These are phyloP conservation scores for Cyclina sinensis DNA, from an alignment of 1,140 invertebrate species.

Conservation along the genomic window DNA sequence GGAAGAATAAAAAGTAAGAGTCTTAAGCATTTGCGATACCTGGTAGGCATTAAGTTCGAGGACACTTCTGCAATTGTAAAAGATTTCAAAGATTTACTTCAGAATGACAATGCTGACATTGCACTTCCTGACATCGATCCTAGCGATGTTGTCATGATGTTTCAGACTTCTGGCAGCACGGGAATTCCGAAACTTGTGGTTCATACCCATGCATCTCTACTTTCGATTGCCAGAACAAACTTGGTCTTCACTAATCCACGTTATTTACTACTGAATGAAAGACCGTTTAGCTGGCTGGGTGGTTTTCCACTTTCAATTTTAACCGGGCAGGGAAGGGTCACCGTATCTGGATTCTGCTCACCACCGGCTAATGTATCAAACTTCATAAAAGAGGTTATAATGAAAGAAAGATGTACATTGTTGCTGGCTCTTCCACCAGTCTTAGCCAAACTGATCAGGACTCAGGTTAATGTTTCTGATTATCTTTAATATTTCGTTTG, in stretches of 20 bases:
- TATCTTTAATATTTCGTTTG: no score
- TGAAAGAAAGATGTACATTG: neutral
- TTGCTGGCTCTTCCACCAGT: neutral
- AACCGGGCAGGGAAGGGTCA: neutral
- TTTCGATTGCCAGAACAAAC: neutral
- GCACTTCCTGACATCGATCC: neutral
- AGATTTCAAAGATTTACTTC: neutral
- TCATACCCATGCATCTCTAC: neutral
- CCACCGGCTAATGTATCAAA: neutral
- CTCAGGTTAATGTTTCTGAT: constrained; percentile 8
- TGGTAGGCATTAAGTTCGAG: neutral
- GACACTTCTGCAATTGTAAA: neutral
- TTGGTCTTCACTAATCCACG: neutral
- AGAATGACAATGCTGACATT: neutral
- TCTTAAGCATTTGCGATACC: neutral
- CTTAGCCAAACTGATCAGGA: neutral
- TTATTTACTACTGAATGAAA: constrained; percentile 9
- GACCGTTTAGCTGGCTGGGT: constrained; percentile 29
- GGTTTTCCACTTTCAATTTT: constrained; percentile 42
- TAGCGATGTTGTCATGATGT: neutral
- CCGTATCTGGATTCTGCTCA: neutral
- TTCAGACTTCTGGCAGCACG: constrained; percentile 39
- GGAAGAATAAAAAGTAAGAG: neutral
- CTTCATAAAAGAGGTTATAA: neutral
- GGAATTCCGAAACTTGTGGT: constrained; percentile 31